Evolutionary conservation across 2,113 vertebrate genomes (phyloP).

Genomic region (Cephalopholis sonnerati): DNA sequence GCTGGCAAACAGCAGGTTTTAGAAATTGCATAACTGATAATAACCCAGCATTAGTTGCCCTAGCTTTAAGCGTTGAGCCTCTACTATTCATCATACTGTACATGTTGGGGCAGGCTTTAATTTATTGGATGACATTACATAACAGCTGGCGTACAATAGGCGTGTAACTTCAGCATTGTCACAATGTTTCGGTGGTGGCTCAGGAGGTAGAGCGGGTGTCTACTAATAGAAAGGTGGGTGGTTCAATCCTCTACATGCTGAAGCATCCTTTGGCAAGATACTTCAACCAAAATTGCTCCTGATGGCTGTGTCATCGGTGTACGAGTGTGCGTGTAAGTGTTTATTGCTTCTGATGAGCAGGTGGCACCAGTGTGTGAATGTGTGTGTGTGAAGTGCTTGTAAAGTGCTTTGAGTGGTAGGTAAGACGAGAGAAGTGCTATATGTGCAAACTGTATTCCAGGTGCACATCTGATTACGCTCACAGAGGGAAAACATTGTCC

Average conservation of each 20-base stretch:
- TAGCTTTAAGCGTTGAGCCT: not conserved
- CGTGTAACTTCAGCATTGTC: not conserved
- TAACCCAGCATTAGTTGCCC: not conserved
- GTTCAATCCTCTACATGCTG: no score
- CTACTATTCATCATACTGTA: not conserved
- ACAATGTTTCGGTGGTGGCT: not conserved
- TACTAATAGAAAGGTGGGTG: no score
- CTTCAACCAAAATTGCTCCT: no score
- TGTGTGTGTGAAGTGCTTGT: no score
- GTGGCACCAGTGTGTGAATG: no score
- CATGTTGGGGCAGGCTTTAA: not conserved
- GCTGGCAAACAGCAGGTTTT: conserved; percentile 9
- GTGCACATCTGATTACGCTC: not conserved
- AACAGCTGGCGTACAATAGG: not conserved
- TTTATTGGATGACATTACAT: not conserved
- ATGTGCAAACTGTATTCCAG: not conserved
- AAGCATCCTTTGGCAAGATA: no score
- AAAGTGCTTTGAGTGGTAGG: no score
- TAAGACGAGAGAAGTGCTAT: not conserved
- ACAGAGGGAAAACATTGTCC: conserved; percentile 12
- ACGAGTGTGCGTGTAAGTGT: no score
- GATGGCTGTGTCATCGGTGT: no score
- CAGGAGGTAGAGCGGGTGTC: no score
- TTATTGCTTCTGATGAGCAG: no score
- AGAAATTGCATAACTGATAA: not conserved